phyloP scores from a whole-genome alignment of 2,797 vertebrate species.

The Coilia nasus region DNA sequence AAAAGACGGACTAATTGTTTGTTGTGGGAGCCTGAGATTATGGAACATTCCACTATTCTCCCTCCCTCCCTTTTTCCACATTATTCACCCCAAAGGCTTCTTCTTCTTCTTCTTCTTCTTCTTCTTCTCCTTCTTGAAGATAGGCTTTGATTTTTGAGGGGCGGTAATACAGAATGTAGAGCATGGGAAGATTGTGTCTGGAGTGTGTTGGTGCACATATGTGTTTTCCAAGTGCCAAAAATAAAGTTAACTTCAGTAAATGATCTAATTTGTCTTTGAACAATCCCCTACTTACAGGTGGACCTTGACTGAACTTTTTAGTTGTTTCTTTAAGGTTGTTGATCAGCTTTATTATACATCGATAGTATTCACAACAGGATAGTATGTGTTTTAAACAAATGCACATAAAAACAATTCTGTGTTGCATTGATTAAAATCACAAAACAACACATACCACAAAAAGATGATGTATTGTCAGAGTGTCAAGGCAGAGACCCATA shows the following conservation, averaged over 20 bases:
- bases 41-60: constrained; percentile 41
- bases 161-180: neutral
- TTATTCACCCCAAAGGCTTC: constrained; percentile 42
- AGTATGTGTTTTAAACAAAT: neutral
- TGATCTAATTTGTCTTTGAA: neutral
- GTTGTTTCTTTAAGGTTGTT: neutral
- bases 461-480: neutral
- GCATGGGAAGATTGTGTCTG: neutral
- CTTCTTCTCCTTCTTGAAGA: constrained; percentile 62
- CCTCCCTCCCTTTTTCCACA: constrained; percentile 26
- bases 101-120: constrained; percentile 59
- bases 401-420: neutral
- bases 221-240: neutral
- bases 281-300: neutral
- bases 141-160: constrained; percentile 43
- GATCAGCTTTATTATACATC: neutral
- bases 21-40: constrained; percentile 62
- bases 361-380: neutral
- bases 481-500: neutral
- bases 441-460: neutral
- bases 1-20: constrained; percentile 62
- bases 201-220: neutral
- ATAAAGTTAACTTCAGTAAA: neutral
- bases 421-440: neutral
- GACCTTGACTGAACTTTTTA: neutral